Conservation (phyloP, 2,113 vertebrate species). For the Damaliscus lunatus region DNA sequence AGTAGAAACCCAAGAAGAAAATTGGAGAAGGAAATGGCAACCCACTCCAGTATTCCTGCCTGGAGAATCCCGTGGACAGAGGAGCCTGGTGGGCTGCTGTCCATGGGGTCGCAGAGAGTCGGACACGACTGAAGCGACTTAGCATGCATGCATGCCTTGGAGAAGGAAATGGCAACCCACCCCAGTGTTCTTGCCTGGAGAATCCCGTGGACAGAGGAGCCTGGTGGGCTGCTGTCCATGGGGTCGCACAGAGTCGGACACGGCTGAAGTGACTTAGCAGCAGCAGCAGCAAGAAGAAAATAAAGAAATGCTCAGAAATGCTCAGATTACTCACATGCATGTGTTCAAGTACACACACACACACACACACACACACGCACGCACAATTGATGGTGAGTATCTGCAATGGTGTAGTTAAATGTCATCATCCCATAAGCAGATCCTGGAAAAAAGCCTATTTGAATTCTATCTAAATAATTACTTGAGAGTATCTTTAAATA, state of each 20-base stretch:
- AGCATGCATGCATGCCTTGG: no score
- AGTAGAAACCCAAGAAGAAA: background rate
- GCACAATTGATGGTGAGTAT: background rate
- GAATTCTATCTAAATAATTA: conserved; percentile 69
- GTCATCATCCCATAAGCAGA: background rate
- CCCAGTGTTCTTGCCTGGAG: background rate
- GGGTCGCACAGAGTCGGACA: background rate
- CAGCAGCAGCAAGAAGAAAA: background rate
- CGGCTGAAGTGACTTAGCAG: background rate
- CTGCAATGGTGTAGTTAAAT: background rate
- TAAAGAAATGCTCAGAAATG: background rate
- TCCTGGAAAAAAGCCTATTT: conserved; percentile 37
- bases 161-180: background rate
- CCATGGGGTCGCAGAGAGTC: no score
- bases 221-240: background rate
- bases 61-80: background rate
- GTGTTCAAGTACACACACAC: background rate
- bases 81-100: no score
- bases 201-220: background rate
- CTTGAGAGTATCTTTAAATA: conserved; percentile 84
- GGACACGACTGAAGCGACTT: no score
- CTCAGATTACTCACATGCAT: background rate
- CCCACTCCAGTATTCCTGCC: background rate
- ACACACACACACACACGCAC: background rate
- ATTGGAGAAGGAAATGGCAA: background rate